A percentile compares a stretch with the other conserved stretches of the same genome.
phyloP scores from a whole-genome alignment of 2,888 invertebrate species.

The Phoronis australis region DNA sequence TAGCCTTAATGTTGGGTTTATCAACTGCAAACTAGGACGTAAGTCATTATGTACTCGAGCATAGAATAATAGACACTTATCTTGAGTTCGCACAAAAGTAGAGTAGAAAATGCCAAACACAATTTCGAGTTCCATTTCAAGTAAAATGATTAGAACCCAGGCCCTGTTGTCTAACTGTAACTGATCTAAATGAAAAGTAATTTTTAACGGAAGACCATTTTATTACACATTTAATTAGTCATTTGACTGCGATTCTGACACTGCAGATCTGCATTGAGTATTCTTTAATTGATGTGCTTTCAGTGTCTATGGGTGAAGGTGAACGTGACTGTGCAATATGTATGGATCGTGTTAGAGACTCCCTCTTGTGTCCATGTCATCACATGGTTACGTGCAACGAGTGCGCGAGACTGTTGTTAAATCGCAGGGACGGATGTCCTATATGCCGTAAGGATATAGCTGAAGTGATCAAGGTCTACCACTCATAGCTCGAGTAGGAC shows the following conservation, averaged over 20 bases:
- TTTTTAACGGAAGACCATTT: too few relatives aligned
- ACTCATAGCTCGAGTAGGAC: too few relatives aligned
- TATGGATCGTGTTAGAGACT: conserved; percentile 53
- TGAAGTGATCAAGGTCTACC: conserved; percentile 52
- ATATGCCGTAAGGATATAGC: conserved; percentile 54
- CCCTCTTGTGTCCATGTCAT: conserved; percentile 54
- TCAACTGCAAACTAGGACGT: too few relatives aligned
- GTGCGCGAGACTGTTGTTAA: conserved; percentile 52
- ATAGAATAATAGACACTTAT: too few relatives aligned
- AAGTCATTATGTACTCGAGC: too few relatives aligned
- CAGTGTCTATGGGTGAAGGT: conserved; percentile 9
- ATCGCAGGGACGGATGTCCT: conserved; percentile 53
- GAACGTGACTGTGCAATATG: conserved; percentile 55
- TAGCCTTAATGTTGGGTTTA: too few relatives aligned
- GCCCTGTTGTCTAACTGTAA: too few relatives aligned
- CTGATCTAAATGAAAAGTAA: too few relatives aligned
- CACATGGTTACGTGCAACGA: conserved; percentile 54
- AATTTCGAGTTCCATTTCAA: too few relatives aligned
- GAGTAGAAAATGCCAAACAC: too few relatives aligned
- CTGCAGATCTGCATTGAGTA: not conserved
- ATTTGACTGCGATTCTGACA: not conserved
- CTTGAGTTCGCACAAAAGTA: too few relatives aligned
- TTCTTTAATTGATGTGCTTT: not conserved
- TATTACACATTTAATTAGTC: not conserved
- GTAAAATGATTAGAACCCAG: too few relatives aligned